Evolutionary conservation across 2,888 invertebrate genomes (phyloP).

Genomic region (Craniophora ligustri): DNA sequence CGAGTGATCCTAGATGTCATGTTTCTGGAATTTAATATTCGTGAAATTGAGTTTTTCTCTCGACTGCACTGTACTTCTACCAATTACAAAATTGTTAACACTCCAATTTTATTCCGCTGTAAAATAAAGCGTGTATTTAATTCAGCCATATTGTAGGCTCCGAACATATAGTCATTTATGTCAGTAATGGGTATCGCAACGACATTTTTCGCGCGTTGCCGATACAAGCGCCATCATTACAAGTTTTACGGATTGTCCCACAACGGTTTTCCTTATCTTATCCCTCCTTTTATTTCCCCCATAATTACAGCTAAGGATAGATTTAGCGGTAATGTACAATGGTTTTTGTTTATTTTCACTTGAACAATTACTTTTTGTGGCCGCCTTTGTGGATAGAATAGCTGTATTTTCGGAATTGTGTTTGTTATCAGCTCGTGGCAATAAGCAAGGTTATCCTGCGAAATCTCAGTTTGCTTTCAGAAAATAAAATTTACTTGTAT

Average conservation of each 20-base stretch:
- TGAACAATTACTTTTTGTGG: constrained; percentile 50
- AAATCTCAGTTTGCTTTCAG: background rate
- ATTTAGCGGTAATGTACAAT: constrained; percentile 50
- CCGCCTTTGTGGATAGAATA: constrained; percentile 12
- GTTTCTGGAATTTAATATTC: no score
- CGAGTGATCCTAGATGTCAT: no score
- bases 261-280: constrained; percentile 51
- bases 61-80: no score
- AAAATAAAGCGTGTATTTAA: constrained; percentile 21
- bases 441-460: background rate
- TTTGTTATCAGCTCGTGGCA: constrained; percentile 7
- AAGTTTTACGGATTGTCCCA: constrained; percentile 55
- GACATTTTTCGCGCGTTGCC: constrained; percentile 36
- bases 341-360: constrained; percentile 54
- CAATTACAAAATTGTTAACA: no score
- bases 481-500: no score
- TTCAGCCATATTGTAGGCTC: constrained; percentile 8
- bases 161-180: constrained; percentile 38
- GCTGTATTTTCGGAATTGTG: constrained; percentile 6
- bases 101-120: background rate
- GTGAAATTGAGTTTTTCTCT: background rate
- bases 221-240: constrained; percentile 48
- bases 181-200: constrained; percentile 29
- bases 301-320: constrained; percentile 52
- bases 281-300: constrained; percentile 41